A percentile compares a stretch with the other conserved stretches of the same genome.
Evolutionary conservation across 1,140 invertebrate species (phyloP).

Genomic region (Pissodes strobi): DNA sequence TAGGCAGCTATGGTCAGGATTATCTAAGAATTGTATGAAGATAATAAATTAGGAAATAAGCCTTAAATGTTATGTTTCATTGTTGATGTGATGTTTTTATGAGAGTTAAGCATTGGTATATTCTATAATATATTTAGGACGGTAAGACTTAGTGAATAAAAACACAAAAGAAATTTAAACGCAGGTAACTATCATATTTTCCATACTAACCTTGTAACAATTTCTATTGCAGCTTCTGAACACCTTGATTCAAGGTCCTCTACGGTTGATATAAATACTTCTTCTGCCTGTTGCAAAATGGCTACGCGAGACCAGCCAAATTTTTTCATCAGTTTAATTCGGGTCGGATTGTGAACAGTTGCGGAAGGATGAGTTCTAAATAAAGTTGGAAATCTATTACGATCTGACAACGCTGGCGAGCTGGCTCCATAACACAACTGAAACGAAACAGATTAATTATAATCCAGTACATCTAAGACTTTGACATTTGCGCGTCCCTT

Average conservation of each 20-base stretch:
- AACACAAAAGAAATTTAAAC: too few relatives aligned
- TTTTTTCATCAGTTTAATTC: constrained; percentile 95
- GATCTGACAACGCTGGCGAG: constrained; percentile 96
- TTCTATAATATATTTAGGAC: too few relatives aligned
- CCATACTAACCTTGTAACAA: constrained; percentile 35
- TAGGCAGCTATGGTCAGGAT: too few relatives aligned
- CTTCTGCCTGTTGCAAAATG: constrained; percentile 97
- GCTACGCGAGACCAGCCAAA: constrained; percentile 97
- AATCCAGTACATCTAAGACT: background rate
- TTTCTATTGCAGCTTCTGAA: constrained; percentile 71
- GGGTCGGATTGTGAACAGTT: constrained; percentile 97
- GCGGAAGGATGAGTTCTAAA: constrained; percentile 99
- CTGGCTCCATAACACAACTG: constrained; percentile 98
- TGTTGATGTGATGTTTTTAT: too few relatives aligned
- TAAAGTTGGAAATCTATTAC: constrained; percentile 94
- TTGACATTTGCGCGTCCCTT: background rate
- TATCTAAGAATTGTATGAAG: too few relatives aligned
- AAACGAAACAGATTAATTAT: constrained; percentile 44
- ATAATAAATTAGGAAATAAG: too few relatives aligned
- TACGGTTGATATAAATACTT: constrained; percentile 97
- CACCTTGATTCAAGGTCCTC: constrained; percentile 95
- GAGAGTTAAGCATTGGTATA: too few relatives aligned
- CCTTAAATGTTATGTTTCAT: too few relatives aligned
- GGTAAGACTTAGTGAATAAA: too few relatives aligned
- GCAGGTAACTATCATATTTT: too few relatives aligned